These are phyloP conservation scores for Vanacampus margaritifer DNA, from an alignment of 2,113 vertebrate genomes.

Conservation along the genomic window DNA sequence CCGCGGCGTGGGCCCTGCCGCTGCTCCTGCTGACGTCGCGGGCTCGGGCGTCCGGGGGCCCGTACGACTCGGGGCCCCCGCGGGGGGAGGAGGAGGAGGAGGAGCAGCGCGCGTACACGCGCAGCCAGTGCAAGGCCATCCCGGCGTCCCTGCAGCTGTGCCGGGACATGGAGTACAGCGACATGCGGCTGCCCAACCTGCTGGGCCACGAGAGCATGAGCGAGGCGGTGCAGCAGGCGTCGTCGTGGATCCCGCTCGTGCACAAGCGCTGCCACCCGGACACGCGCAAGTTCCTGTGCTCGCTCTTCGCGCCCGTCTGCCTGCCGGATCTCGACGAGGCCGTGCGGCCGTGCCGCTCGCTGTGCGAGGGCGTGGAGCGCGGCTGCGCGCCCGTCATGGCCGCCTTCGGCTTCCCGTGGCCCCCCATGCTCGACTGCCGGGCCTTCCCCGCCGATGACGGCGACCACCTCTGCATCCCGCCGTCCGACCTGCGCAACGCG, in stretches of 20 bases:
- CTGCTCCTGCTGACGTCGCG: slow-evolving; percentile 70
- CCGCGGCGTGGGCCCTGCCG: slow-evolving; percentile 43
- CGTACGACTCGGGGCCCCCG: slow-evolving; percentile 83
- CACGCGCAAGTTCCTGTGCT: slow-evolving; percentile 97
- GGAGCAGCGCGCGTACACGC: slow-evolving; percentile 71
- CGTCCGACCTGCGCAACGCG: slow-evolving; percentile 79
- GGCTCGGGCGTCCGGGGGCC: slow-evolving; percentile 65
- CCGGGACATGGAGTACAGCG: slow-evolving; percentile 91
- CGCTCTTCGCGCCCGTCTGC: slow-evolving; percentile 94
- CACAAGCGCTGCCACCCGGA: slow-evolving; percentile 95
- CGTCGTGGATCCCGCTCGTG: slow-evolving; percentile 94
- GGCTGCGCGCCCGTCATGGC: slow-evolving; percentile 96
- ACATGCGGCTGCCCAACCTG: slow-evolving; percentile 95
- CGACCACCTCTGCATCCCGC: slow-evolving; percentile 94
- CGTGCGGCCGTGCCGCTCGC: slow-evolving; percentile 92
- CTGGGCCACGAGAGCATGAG: slow-evolving; percentile 95
- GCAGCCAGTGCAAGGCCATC: slow-evolving; percentile 82
- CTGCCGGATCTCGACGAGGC: slow-evolving; percentile 92
- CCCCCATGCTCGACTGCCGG: slow-evolving; percentile 91
- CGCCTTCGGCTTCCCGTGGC: slow-evolving; percentile 96
- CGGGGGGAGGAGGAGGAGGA: slow-evolving; percentile 63
- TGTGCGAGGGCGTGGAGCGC: slow-evolving; percentile 87
- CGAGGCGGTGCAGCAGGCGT: slow-evolving; percentile 93
- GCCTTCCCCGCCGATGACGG: slow-evolving; percentile 83
- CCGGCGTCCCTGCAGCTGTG: slow-evolving; percentile 86